Evolutionary conservation across 2,113 vertebrate genomes (phyloP), one percentile per base, ranked within the genome.

Genomic region (Prolemur simus): DNA sequence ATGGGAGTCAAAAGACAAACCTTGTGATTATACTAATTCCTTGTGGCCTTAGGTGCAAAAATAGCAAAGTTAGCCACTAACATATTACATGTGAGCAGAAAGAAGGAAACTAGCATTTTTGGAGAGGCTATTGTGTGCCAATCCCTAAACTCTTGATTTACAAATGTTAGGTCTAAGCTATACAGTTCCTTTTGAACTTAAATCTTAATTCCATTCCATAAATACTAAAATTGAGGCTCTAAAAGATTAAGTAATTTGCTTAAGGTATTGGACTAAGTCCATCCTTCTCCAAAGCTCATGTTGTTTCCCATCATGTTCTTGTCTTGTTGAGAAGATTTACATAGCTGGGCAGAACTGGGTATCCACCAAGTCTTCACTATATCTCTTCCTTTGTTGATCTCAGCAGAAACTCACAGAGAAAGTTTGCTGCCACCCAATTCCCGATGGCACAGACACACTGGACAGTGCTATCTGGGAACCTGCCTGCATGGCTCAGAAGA

Each of bases 1-100:
- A 78, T 64, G 14, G 80, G 21, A 93, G 37, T 84, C 81, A 56
- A 94, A 97, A 94, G 37, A 89, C 54, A 85, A 89, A 78, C 17
- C 76, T 89, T 80, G 54, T 42, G 47, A 56, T 89, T 87, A 20
- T 32, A 37, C 92, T 91, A 95, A 52, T 32, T 84, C 52, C 52
- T 95, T 64, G 29, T 85, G 54, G 58, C 74, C 45, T 42, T 83
- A 25, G 42, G 56, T 76, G 20, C 8, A 87, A 95, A 49, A 80
- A 87, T 39, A 29, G 63, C 39, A 58, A 63, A 34, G n/a, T 42
- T 89, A 81, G 14, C 74, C 66, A n/a, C 47, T 69, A 76, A 82
- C 47, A n/a, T 39, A 66, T 81, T 52, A 68, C 68, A 15, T 49
- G 54, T 69, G 29, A 49, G 12, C 20, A 63, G 69, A 45, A 76